phyloP scores from a whole-genome alignment of 2,888 invertebrate genomes.

The Druceiella hillmani region DNA sequence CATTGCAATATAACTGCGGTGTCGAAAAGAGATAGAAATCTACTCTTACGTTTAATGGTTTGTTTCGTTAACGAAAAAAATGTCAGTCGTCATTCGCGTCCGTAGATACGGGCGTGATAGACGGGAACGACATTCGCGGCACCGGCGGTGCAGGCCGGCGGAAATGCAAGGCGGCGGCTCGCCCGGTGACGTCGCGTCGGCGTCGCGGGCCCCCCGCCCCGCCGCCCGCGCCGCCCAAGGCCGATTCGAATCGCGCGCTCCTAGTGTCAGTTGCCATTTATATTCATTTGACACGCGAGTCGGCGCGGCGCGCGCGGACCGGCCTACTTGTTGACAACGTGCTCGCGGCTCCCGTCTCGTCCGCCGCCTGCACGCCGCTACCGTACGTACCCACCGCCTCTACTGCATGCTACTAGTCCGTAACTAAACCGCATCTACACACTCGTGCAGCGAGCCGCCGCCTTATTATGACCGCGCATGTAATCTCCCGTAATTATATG shows the following conservation, averaged over 20 bases:
- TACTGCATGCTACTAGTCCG: not conserved
- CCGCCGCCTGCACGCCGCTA: not conserved
- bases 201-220: not conserved
- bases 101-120: conserved; percentile 52
- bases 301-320: conserved; percentile 3
- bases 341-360: not conserved
- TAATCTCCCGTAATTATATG: too few species aligned
- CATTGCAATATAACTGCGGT: conserved; percentile 39
- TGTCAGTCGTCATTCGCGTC: conserved; percentile 52
- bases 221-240: not conserved
- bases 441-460: not conserved
- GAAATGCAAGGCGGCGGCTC: not conserved
- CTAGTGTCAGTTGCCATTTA: conserved; percentile 5
- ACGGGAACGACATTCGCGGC: conserved; percentile 37
- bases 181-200: not conserved
- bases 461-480: not conserved
- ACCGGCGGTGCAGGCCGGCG: conserved; percentile 30
- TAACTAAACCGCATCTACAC: not conserved
- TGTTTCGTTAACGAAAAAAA: conserved; percentile 51
- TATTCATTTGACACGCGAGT: conserved; percentile 4
- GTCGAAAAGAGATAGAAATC: conserved; percentile 51
- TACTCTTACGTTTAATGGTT: conserved; percentile 52
- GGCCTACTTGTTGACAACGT: conserved; percentile 1
- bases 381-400: not conserved
- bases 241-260: conserved; percentile 5